Conservation (phyloP, 37 sponge, comb jelly and placozoan genomes). For the Cliona cf. orientalis region DNA sequence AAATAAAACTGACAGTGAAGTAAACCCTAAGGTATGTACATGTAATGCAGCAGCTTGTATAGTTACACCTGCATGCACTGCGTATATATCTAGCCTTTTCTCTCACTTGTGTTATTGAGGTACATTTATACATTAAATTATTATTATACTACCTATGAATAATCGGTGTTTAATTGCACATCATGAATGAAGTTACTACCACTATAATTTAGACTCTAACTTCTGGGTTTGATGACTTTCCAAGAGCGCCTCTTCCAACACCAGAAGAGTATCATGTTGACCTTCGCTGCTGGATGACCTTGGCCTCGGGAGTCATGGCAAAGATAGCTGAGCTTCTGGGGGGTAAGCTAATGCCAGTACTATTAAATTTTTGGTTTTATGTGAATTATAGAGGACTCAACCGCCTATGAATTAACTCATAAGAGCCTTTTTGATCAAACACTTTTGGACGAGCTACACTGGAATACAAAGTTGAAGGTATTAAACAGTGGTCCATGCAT, state of each 20-base stretch:
- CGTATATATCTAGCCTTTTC: too few species aligned
- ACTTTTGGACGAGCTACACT: constrained; percentile 68
- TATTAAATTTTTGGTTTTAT: too few species aligned
- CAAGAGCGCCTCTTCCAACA: constrained; percentile 93
- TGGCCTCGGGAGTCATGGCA: constrained; percentile 81
- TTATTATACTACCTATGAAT: too few species aligned
- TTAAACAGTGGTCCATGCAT: too few species aligned
- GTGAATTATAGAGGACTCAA: constrained; percentile 30
- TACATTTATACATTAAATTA: too few species aligned
- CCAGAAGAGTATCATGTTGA: constrained; percentile 94
- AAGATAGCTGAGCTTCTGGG: constrained; percentile 78
- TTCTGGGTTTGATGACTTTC: constrained; percentile 97
- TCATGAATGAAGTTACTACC: too few species aligned
- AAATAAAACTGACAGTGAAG: constrained; percentile 88
- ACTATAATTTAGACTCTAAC: constrained; percentile 89
- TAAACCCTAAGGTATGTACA: constrained; percentile 91
- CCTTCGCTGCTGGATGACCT: constrained; percentile 96
- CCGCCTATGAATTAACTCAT: constrained; percentile 22
- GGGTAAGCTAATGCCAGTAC: constrained; percentile 32
- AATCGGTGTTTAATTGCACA: too few species aligned
- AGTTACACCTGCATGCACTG: too few species aligned
- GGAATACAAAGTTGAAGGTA: constrained; percentile 76
- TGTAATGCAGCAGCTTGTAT: too few species aligned
- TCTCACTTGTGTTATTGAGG: too few species aligned
- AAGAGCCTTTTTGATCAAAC: constrained; percentile 40